Evolutionary conservation across 2,888 invertebrate species (phyloP).

Genomic region (Parapristionchus giblindavisi): DNA sequence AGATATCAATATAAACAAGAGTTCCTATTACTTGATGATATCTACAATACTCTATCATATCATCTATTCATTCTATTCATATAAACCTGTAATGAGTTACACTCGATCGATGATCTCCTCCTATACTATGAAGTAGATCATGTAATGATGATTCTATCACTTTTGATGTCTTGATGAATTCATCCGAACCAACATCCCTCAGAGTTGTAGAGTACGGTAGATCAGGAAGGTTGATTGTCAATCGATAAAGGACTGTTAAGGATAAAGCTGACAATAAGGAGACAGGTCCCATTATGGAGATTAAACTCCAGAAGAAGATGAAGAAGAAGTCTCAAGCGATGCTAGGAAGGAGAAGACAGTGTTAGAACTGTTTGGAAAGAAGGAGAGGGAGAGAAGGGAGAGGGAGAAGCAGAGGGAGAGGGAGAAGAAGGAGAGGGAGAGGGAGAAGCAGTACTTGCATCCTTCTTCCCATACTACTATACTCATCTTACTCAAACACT

Average conservation of each 20-base stretch:
- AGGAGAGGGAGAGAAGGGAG: conserved; percentile 6
- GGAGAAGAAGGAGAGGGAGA: neutral
- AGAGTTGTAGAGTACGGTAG: conserved; percentile 64
- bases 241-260: conserved; percentile 60
- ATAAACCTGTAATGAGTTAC: conserved; percentile 58
- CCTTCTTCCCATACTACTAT: neutral
- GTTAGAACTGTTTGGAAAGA: conserved; percentile 30
- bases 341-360: conserved; percentile 1
- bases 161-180: conserved; percentile 51
- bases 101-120: conserved; percentile 54
- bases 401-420: neutral
- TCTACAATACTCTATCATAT: conserved; percentile 43
- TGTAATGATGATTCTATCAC: conserved; percentile 54
- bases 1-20: conserved; percentile 61
- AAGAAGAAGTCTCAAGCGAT: neutral
- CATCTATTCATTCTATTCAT: neutral
- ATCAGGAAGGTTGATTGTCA: conserved; percentile 66
- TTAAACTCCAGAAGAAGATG: neutral
- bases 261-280: conserved; percentile 55
- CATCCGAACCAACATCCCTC: conserved; percentile 50
- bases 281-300: conserved; percentile 13
- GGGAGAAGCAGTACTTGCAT: neutral
- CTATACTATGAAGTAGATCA: conserved; percentile 46
- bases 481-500: conserved; percentile 1
- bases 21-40: conserved; percentile 65